Percentiles rank a stretch among this genome's conserved stretches.
Evolutionary conservation across 2,888 invertebrate genomes (phyloP).

Genomic region (Escarpia spicata): DNA sequence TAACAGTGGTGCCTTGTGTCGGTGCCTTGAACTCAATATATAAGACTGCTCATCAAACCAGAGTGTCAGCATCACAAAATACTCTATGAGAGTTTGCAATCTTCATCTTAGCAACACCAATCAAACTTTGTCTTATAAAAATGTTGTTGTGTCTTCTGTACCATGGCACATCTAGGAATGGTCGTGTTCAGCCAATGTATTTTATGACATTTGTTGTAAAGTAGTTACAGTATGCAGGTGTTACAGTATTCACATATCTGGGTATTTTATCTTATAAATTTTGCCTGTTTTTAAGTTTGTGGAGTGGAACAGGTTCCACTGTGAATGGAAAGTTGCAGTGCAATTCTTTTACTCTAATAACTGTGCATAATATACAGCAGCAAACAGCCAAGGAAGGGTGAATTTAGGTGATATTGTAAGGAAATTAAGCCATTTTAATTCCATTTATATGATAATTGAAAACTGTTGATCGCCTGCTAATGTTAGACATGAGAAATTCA

Average conservation of each 20-base stretch:
- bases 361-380: not conserved
- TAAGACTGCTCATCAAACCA: not conserved
- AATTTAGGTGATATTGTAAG: not conserved
- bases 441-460: not conserved
- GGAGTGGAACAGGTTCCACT: not conserved
- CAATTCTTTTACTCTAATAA: not conserved
- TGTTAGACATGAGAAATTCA: not conserved
- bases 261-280: constrained; percentile 2
- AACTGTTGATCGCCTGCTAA: not conserved
- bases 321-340: not conserved
- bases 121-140: constrained; percentile 3
- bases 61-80: not conserved
- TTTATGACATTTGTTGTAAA: not conserved
- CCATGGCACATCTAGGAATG: not conserved
- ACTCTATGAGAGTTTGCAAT: not conserved
- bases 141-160: not conserved
- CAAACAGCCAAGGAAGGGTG: not conserved
- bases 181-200: not conserved
- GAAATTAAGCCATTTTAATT: not conserved
- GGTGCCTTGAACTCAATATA: not conserved
- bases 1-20: not conserved
- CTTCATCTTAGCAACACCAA: not conserved
- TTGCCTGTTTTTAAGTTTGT: not conserved
- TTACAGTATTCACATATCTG: not conserved
- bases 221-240: not conserved